phyloP scores from a whole-genome alignment of 1,140 invertebrate genomes.

The Ceratoteleas bidentatus region DNA sequence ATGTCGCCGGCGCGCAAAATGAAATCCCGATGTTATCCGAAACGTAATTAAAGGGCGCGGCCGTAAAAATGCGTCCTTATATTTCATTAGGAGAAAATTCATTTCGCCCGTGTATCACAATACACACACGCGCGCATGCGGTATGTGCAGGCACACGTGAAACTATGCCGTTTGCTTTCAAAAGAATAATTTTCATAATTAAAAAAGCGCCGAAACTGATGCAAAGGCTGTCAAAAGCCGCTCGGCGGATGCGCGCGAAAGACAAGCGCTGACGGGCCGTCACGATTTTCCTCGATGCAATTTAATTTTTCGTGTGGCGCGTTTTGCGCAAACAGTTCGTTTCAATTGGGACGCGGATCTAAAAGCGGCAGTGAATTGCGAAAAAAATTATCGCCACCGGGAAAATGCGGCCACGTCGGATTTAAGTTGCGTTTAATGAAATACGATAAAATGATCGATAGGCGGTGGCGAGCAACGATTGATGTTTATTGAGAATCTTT shows the following conservation, averaged over 20 bases:
- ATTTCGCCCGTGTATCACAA: constrained; percentile 15
- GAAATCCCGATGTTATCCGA: too few species aligned
- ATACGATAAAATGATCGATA: too few species aligned
- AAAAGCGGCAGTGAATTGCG: too few species aligned
- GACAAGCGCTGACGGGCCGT: constrained; percentile 22
- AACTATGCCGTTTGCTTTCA: constrained; percentile 32
- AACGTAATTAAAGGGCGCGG: background rate
- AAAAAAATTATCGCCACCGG: too few species aligned
- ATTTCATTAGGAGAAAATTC: constrained; percentile 16
- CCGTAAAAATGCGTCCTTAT: constrained; percentile 5
- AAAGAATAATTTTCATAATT: constrained; percentile 52
- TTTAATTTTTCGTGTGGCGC: constrained; percentile 30
- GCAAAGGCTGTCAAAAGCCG: constrained; percentile 34
- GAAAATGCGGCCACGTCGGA: too few species aligned
- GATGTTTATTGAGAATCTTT: too few species aligned
- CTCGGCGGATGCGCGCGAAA: constrained; percentile 21
- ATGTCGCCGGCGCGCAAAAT: too few species aligned
- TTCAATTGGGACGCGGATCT: constrained; percentile 11
- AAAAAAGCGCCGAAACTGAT: constrained; percentile 50
- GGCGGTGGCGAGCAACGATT: too few species aligned
- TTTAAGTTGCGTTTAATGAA: too few species aligned
- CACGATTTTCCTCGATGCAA: constrained; percentile 32
- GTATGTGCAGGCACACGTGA: constrained; percentile 20
- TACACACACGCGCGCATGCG: constrained; percentile 3
- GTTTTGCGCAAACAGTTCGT: constrained; percentile 19